A percentile compares a stretch with the other conserved stretches of the same genome.
Evolutionary conservation across 2,797 vertebrate genomes (phyloP).

Genomic region (Lithobates sylvaticus): DNA sequence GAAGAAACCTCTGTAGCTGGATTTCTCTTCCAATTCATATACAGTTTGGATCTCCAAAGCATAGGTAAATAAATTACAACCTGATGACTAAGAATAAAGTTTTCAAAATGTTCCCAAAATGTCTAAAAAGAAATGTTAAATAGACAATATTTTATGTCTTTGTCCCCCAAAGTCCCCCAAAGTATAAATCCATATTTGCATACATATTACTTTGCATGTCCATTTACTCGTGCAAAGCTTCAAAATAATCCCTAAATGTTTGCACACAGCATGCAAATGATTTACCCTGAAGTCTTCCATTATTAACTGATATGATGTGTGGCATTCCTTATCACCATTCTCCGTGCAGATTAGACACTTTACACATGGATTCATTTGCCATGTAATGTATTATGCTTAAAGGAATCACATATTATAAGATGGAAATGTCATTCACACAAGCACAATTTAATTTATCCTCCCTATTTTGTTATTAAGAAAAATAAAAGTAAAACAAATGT

Average conservation of each 20-base stretch:
- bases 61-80: too few relatives aligned
- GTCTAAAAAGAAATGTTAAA: too few relatives aligned
- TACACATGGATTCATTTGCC: slow-evolving; percentile 14
- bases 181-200: not conserved
- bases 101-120: too few relatives aligned
- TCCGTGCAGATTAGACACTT: not conserved
- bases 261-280: not conserved
- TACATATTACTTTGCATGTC: slow-evolving; percentile 8
- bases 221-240: not conserved
- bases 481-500: slow-evolving; percentile 61
- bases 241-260: not conserved
- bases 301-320: slow-evolving; percentile 13
- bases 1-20: too few relatives aligned
- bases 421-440: slow-evolving; percentile 57
- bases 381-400: slow-evolving; percentile 51
- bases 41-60: too few relatives aligned
- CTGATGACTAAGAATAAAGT: too few relatives aligned
- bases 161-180: not conserved
- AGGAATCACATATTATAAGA: slow-evolving; percentile 28
- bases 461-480: slow-evolving; percentile 55
- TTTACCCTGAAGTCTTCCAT: slow-evolving; percentile 2
- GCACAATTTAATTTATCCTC: slow-evolving; percentile 52
- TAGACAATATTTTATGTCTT: too few relatives aligned
- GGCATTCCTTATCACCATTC: not conserved
- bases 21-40: too few relatives aligned